Evolutionary conservation across 2,797 vertebrate species (phyloP), one percentile per base, ranked within the genome.

Genomic region (Microtus agrestis): DNA sequence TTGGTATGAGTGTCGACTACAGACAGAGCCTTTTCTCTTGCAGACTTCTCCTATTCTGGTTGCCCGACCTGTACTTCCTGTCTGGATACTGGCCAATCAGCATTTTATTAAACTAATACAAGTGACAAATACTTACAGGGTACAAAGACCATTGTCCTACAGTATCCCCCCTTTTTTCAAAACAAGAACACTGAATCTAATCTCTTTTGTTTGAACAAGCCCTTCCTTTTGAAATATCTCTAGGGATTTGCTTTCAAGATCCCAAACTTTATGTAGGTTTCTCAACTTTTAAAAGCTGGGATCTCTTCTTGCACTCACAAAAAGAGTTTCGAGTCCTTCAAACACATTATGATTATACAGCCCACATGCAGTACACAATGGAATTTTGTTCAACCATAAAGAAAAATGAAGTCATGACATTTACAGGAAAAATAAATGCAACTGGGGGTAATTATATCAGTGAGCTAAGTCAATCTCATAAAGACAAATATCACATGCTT

Each of bases 141-240:
- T 51, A 51, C 48, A 51, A 51, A 51, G 13, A 51, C 48, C 48
- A 51, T 51, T 51, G 48, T 13, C 7, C 12, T 2, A 51, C 13
- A 51, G 48, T 13, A 51, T 0, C 48, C 48, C 48, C 48, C 48
- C 48, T 13, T 51, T 13, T 51, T 13, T 3, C 2, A 51, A 51
- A 51, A 51, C 48, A 51, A 51, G 48, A 51, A 51, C 48, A 13
- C 12, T 51, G 48, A 51, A 51, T 51, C 48, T 14, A 51, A 51
- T 51, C 48, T 51, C 48, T 51, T 51, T 51, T 51, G 48, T 51
- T 51, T 51, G 85, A 89, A 56, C 19, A 86, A 81, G 80, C 2
- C 4, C 51, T 67, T 86, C 2, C 37, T 87, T 96, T 92, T 78
- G 48, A 96, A 96, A 95, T 79, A 87, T 40, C 40, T 89, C 3